Evolutionary conservation across 2,113 vertebrate species (phyloP), one percentile per base, ranked within the genome.

Genomic region (Natator depressus): DNA sequence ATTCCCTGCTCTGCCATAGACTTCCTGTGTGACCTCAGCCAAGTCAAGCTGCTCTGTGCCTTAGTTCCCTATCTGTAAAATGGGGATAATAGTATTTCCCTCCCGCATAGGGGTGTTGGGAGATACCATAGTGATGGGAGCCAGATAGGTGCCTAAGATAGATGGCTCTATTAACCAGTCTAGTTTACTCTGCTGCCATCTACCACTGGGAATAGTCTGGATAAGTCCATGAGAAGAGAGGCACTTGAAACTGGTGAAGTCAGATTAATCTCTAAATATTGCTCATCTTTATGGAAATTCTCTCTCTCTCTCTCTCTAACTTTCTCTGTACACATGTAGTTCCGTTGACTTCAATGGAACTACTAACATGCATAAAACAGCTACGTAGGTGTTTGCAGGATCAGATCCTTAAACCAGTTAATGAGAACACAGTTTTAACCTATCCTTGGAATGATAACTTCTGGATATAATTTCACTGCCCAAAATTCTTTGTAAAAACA

Each of bases 291-390:
- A 49, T 19, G 51, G 79, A 9, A 8, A 35, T 62, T 72, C n/a
- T n/a, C n/a, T n/a, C n/a, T n/a, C n/a, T 53, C 84, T 54, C 12
- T 3, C 4, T 0, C 17, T 51, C 51, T 53, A 10, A 62, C 2
- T 0, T n/a, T 85, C 8, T 75, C 54, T 11, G 79, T 42, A 29
- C 57, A 16, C 1, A 4, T 46, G 10, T 7, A 0, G 54, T 82
- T 75, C 81, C 57, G 4, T 3, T 65, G 84, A 27, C 47, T 62
- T 84, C 59, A 75, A 8, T 31, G 53, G 9, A 25, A 42, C 38
- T 47, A 0, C n/a, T 82, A 24, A 2, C 16, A 3, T 2, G 13
- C 22, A 6, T 7, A 49, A 80, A 78, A 31, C 22, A 62, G 57
- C 69, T 20, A 10, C 49, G 22, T 72, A 42, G 9, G 54, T 8